phyloP scores from a whole-genome alignment of 2,113 vertebrate species.

The Aldabrachelys gigantea region DNA sequence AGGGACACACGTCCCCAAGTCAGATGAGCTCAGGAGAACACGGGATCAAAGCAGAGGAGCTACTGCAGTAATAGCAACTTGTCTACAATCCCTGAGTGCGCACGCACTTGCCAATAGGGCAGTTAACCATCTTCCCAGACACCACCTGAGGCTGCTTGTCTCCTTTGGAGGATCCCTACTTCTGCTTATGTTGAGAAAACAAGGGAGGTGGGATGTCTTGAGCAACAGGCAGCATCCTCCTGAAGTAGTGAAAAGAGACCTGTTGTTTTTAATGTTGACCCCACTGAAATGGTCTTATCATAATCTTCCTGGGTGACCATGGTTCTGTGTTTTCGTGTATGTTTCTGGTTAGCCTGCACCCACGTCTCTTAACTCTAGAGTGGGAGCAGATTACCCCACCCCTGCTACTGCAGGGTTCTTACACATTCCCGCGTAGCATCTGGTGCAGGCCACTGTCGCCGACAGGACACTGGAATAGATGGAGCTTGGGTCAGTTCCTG shows the following conservation, averaged over 20 bases:
- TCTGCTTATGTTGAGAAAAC: background rate
- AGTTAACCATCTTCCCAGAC: background rate
- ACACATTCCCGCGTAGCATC: background rate
- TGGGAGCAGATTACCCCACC: background rate
- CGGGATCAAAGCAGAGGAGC: rapidly evolving
- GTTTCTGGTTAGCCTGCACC: background rate
- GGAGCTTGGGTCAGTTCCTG: rapidly evolving
- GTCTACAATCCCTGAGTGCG: background rate
- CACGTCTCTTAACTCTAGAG: background rate
- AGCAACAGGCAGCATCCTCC: background rate
- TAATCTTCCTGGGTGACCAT: background rate
- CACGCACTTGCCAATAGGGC: background rate
- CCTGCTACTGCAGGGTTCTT: background rate
- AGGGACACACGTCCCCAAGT: background rate
- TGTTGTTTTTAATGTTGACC: background rate
- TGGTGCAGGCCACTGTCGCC: background rate
- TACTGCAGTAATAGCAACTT: rapidly evolving
- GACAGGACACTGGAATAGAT: background rate
- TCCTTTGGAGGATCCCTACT: background rate
- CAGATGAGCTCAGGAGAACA: background rate
- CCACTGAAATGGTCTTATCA: no score
- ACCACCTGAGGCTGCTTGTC: background rate
- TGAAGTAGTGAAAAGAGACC: background rate
- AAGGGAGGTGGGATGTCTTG: background rate
- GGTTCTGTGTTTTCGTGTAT: no score